Percentiles rank a stretch among this genome's conserved stretches.
These are phyloP conservation scores for Kryphioiulus occultus DNA, from an alignment of 2,888 invertebrate genomes.

Conservation along the genomic window DNA sequence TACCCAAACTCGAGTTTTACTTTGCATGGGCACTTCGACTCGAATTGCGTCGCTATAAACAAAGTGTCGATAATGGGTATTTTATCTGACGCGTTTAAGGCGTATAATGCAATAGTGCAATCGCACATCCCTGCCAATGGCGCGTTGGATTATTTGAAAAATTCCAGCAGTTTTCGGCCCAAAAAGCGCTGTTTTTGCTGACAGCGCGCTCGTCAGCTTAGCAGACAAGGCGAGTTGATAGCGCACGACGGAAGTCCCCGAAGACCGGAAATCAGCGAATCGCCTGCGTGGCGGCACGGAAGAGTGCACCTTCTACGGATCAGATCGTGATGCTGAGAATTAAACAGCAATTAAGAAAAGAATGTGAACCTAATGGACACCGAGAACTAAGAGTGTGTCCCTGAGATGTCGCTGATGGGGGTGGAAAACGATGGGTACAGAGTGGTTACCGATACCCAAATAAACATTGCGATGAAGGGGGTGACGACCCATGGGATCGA, in stretches of 20 bases:
- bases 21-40: background rate
- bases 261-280: conserved; percentile 24
- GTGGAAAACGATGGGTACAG: background rate
- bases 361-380: conserved; percentile 12
- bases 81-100: background rate
- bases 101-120: background rate
- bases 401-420: background rate
- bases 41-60: background rate
- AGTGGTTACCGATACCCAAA: background rate
- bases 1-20: background rate
- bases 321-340: background rate
- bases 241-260: background rate
- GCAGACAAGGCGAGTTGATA: background rate
- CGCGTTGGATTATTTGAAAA: background rate
- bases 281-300: conserved; percentile 12
- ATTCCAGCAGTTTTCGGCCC: background rate
- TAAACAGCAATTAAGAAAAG: conserved; percentile 22
- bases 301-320: background rate
- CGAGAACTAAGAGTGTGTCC: background rate
- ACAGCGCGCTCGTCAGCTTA: background rate
- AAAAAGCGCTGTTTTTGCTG: background rate
- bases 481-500: background rate
- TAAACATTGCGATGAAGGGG: background rate
- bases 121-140: too few species aligned
- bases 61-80: background rate